Percentiles rank a stretch among this genome's conserved stretches.
Evolutionary conservation across 2,888 invertebrate genomes (phyloP).

Genomic region (Drosophila neotestacea): DNA sequence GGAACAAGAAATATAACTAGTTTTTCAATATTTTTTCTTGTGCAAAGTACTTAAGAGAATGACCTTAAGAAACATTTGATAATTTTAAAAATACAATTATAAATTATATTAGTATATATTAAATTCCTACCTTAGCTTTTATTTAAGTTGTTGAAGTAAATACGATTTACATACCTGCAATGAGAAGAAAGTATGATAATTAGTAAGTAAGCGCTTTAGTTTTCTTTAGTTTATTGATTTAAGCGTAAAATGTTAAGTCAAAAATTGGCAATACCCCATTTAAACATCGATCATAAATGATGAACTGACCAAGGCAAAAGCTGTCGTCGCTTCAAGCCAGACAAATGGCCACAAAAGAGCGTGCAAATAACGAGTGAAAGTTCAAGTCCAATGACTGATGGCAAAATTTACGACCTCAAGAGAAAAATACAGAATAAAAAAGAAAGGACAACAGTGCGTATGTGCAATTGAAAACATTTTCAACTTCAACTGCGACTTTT

Average conservation of each 20-base stretch:
- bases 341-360: constrained; percentile 66
- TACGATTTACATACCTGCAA: constrained; percentile 64
- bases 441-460: constrained; percentile 45
- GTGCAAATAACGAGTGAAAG: constrained; percentile 55
- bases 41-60: no score
- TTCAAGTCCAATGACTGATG: constrained; percentile 54
- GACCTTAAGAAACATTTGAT: not conserved
- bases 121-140: constrained; percentile 1
- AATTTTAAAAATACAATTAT: no score
- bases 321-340: constrained; percentile 54
- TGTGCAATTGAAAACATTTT: constrained; percentile 38
- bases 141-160: no score
- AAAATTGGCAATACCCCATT: constrained; percentile 11
- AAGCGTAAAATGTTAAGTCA: not conserved
- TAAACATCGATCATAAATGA: constrained; percentile 75
- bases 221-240: not conserved
- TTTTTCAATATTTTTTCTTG: no score
- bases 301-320: constrained; percentile 45
- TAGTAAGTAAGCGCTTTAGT: not conserved
- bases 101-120: not conserved
- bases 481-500: constrained; percentile 28
- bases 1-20: no score
- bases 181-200: constrained; percentile 13
- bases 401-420: constrained; percentile 39
- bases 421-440: not conserved